Percentiles rank a stretch among this genome's conserved stretches.
Conservation (phyloP, 2,888 invertebrate genomes). For the Dicyrtoma fusca region DNA sequence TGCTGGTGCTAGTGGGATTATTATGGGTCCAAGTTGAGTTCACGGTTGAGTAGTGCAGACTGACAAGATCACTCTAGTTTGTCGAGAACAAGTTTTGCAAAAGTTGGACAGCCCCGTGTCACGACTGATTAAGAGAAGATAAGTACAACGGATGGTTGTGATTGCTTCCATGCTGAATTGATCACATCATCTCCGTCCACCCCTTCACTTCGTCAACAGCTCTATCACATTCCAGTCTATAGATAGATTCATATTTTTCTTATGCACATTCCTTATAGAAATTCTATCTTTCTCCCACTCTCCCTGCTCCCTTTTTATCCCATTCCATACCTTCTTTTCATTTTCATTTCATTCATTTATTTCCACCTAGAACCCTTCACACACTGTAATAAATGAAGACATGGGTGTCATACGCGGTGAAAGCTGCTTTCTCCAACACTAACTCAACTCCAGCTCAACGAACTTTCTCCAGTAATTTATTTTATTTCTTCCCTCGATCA, state of each 20-base stretch:
- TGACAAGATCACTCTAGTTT: constrained; percentile 35
- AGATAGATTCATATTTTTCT: too few species aligned
- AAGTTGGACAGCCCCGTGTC: constrained; percentile 40
- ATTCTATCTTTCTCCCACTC: constrained; percentile 7
- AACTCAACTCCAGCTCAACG: neutral
- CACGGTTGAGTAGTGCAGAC: constrained; percentile 30
- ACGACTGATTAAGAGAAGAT: constrained; percentile 43
- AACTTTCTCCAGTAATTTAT: neutral
- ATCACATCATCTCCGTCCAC: constrained; percentile 26
- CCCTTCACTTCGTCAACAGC: constrained; percentile 31
- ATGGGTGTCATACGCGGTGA: too few species aligned
- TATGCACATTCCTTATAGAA: neutral
- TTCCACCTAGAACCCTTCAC: neutral
- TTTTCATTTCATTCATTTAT: neutral
- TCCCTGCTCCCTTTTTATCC: neutral
- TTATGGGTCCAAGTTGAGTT: constrained; percentile 21
- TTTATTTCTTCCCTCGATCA: neutral
- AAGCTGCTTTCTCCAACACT: neutral
- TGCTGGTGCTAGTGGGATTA: neutral
- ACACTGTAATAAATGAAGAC: too few species aligned
- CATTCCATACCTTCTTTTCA: neutral
- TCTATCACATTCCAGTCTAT: neutral
- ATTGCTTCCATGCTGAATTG: constrained; percentile 25
- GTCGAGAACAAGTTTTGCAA: constrained; percentile 34
- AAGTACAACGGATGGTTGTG: constrained; percentile 31